phyloP scores from a whole-genome alignment of 2,113 vertebrate species.

The Morone chrysops region DNA sequence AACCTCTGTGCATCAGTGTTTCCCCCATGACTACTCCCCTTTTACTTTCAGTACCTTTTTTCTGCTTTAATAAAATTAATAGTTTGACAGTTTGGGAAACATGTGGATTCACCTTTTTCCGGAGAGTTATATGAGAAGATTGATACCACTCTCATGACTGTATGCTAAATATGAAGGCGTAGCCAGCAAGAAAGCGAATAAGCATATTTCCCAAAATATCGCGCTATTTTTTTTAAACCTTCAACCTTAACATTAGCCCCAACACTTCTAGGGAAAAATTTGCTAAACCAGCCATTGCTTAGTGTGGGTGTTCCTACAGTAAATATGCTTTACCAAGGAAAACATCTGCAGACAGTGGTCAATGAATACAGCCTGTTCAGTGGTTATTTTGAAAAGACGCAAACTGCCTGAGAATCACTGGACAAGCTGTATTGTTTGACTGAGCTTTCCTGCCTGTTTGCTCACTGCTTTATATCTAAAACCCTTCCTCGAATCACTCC shows the following conservation, averaged over 20 bases:
- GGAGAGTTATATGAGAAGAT: neutral
- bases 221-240: conserved; percentile 12
- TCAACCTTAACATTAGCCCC: neutral
- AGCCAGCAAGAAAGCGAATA: neutral
- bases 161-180: neutral
- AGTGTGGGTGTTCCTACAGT: conserved; percentile 9
- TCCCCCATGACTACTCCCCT: neutral
- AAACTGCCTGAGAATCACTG: conserved; percentile 21
- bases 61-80: conserved; percentile 25
- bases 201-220: conserved; percentile 14
- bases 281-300: conserved; percentile 14
- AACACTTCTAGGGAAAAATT: too few species aligned
- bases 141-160: neutral
- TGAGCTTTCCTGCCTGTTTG: conserved; percentile 54
- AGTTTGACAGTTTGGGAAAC: conserved; percentile 22
- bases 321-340: conserved; percentile 26
- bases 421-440: conserved; percentile 59
- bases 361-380: conserved; percentile 49
- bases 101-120: neutral
- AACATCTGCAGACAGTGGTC: conserved; percentile 45
- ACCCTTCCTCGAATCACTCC: conserved; percentile 56
- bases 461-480: conserved; percentile 57
- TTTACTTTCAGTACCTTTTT: conserved; percentile 16
- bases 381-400: neutral
- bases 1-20: conserved; percentile 27